Conservation (phyloP, 2,113 vertebrate genomes). For the Equus przewalskii region DNA sequence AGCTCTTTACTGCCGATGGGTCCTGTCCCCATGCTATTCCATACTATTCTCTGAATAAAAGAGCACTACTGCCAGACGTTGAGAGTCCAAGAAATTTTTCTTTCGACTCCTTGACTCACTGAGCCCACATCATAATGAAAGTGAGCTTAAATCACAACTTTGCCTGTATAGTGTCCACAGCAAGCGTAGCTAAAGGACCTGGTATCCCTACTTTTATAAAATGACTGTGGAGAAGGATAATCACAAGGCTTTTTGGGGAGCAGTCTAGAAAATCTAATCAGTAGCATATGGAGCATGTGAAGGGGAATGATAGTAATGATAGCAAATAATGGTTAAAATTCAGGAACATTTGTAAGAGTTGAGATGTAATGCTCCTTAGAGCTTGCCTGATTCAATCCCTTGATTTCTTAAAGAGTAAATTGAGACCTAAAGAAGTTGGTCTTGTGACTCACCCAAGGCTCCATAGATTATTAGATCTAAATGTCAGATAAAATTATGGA, state of each 20-base stretch:
- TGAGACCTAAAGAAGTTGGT: neutral
- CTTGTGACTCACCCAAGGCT: neutral
- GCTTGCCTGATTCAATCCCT: neutral
- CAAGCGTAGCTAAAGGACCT: neutral
- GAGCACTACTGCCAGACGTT: no score
- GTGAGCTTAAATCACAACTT: neutral
- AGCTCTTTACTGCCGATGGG: no score
- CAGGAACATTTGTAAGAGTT: neutral
- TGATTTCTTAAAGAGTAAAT: neutral
- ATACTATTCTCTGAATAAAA: no score
- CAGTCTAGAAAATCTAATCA: neutral
- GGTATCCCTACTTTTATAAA: neutral
- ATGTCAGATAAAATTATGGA: neutral
- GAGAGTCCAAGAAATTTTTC: no score
- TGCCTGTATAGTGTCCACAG: neutral
- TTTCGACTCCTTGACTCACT: no score
- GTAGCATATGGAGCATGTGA: neutral
- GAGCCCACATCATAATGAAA: neutral
- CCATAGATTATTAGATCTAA: neutral
- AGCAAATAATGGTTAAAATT: neutral
- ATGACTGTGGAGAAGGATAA: neutral
- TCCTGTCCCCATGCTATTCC: no score
- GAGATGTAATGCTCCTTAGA: neutral
- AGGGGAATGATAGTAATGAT: neutral
- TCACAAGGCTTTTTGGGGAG: neutral